Evolutionary conservation across 2,797 vertebrate genomes (phyloP), one percentile per base, ranked within the genome.

Genomic region (Tolypeutes matacus): DNA sequence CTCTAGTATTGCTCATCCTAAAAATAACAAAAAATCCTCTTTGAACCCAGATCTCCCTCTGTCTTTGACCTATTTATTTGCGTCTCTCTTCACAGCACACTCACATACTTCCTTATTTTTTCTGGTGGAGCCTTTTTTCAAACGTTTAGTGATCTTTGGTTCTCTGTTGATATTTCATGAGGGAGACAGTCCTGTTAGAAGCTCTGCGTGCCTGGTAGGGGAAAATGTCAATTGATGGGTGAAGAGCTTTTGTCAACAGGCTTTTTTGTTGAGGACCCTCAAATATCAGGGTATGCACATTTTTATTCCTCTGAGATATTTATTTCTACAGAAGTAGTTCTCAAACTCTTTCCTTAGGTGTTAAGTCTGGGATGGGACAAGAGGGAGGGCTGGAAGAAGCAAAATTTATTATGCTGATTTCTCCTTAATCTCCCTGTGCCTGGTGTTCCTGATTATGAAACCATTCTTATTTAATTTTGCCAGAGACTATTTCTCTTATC

Each of bases 21-120:
- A 91, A 85, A 76, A 81, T 4, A 17, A 14, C 4, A 72, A 75
- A 36, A 64, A 86, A 81, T 82, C 46, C 39, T 91, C 62, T 62
- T 67, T 95, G 60, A 85, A 36, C 42, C 25, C 5, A 53, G n/a
- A 67, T 81, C 53, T 91, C 56, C 86, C n/a, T 78, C 25, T 39
- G 83, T 34, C 64, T 94, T 94, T 81, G 72, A 80, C 29, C 14
- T 77, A 89, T 85, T 95, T 69, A 81, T 92, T 64, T 91, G 31
- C 36, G 60, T 75, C 34, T 88, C 65, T 93, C 42, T 96, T 89
- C 17, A 29, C 34, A 64, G 75, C 20, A 93, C 11, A 76, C 53
- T 56, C 53, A 56, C 53, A 6, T 17, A 21, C 14, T 20, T 64
- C 5, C 17, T 49, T 67, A 4, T 82, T 49, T 94, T 80, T 69